Conservation (phyloP, 2,888 invertebrate species). For the Sphecodes monilicornis region DNA sequence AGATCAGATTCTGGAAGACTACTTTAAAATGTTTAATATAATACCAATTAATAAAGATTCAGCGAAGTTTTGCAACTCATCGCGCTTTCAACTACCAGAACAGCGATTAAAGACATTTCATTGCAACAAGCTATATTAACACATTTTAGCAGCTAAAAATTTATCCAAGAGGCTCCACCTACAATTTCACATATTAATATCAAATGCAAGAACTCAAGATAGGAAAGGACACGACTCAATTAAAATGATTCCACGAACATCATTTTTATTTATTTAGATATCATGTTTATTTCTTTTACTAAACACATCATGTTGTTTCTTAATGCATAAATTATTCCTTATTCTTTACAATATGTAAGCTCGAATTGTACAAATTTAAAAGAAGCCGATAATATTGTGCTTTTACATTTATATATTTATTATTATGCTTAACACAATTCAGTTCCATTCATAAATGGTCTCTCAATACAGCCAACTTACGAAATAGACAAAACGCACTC, state of each 20-base stretch:
- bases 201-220: background rate
- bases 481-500: background rate
- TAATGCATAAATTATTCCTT: background rate
- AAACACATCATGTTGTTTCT: background rate
- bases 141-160: background rate
- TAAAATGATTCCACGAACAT: background rate
- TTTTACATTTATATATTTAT: too few relatives aligned
- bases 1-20: background rate
- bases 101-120: background rate
- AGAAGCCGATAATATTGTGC: too few relatives aligned
- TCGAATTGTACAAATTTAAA: background rate
- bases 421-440: too few relatives aligned
- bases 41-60: background rate
- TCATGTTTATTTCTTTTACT: background rate
- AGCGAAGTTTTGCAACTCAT: background rate
- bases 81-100: background rate
- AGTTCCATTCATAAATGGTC: background rate
- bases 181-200: background rate
- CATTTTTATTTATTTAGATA: background rate
- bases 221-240: background rate
- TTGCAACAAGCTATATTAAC: too few relatives aligned
- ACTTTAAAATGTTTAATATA: background rate
- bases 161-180: too few relatives aligned
- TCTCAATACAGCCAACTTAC: background rate
- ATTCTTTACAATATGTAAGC: background rate